Conservation (phyloP, 1,140 invertebrate species). For the Anthonomus grandis region DNA sequence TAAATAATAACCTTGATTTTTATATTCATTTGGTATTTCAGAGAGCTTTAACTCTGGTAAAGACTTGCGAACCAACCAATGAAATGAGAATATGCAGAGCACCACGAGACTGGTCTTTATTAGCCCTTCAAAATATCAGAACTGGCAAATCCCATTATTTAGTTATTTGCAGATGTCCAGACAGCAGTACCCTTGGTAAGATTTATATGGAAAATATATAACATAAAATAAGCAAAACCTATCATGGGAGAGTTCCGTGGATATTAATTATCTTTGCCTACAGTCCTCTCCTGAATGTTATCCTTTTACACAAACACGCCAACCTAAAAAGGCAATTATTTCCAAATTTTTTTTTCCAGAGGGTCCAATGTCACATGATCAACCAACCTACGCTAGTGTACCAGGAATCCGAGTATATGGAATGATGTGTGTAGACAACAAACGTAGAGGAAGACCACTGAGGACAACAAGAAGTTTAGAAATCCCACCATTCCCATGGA, state of each 20-base stretch:
- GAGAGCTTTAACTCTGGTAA: conserved; percentile 81
- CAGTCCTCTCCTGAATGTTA: too few relatives aligned
- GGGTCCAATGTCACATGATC: conserved; percentile 89
- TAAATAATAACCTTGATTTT: not conserved
- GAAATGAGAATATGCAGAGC: conserved; percentile 85
- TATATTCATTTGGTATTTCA: conserved; percentile 45
- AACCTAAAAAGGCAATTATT: not conserved
- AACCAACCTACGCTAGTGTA: conserved; percentile 88
- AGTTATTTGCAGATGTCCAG: conserved; percentile 87
- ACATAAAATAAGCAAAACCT: too few relatives aligned
- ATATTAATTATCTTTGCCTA: too few relatives aligned
- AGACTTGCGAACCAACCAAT: conserved; percentile 86
- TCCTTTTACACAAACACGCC: too few relatives aligned
- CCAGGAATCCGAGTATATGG: conserved; percentile 89
- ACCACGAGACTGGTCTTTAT: conserved; percentile 85
- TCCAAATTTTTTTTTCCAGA: too few relatives aligned
- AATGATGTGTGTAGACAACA: conserved; percentile 79
- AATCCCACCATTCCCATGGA: conserved; percentile 66
- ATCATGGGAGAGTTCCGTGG: too few relatives aligned
- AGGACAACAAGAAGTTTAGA: conserved; percentile 53
- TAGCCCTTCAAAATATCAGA: conserved; percentile 86
- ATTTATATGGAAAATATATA: not conserved
- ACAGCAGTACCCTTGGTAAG: conserved; percentile 60
- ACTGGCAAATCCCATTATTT: conserved; percentile 93
- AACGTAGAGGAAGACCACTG: conserved; percentile 52